Conservation (phyloP, 2,888 invertebrate species). For the Xylota sylvarum region DNA sequence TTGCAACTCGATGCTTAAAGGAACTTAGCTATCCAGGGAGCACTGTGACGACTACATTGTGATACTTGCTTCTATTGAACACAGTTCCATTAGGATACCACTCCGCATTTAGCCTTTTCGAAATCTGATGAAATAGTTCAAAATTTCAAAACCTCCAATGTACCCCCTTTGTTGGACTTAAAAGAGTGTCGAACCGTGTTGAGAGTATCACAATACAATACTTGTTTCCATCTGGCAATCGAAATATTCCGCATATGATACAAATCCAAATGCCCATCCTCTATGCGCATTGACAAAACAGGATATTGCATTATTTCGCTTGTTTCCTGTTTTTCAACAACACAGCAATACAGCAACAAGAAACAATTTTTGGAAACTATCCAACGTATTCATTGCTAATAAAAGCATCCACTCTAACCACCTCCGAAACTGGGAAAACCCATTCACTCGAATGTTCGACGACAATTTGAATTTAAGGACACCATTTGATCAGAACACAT, state of each 20-base stretch:
- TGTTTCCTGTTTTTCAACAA: conserved; percentile 63
- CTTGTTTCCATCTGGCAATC: conserved; percentile 9
- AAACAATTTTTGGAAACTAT: conserved; percentile 63
- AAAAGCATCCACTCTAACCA: conserved; percentile 56
- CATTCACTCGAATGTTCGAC: conserved; percentile 67
- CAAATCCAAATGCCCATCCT: conserved; percentile 35
- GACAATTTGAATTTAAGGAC: conserved; percentile 72
- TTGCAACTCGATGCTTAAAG: too few relatives aligned
- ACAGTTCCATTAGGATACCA: too few relatives aligned
- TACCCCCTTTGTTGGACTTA: conserved; percentile 9
- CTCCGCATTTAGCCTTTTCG: too few relatives aligned
- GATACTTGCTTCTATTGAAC: too few relatives aligned
- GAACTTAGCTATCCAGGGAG: too few relatives aligned
- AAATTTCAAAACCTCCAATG: too few relatives aligned
- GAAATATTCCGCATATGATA: conserved; percentile 51
- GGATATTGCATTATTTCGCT: conserved; percentile 75
- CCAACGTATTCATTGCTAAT: conserved; percentile 70
- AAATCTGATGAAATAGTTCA: too few relatives aligned
- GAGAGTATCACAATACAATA: neutral
- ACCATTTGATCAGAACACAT: conserved; percentile 65
- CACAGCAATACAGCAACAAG: conserved; percentile 4
- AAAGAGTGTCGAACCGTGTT: conserved; percentile 43
- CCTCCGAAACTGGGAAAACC: conserved; percentile 34
- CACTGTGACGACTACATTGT: too few relatives aligned
- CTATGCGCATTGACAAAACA: conserved; percentile 57